Conservation (phyloP, 2,113 vertebrate species). For the Sigmodon hispidus region DNA sequence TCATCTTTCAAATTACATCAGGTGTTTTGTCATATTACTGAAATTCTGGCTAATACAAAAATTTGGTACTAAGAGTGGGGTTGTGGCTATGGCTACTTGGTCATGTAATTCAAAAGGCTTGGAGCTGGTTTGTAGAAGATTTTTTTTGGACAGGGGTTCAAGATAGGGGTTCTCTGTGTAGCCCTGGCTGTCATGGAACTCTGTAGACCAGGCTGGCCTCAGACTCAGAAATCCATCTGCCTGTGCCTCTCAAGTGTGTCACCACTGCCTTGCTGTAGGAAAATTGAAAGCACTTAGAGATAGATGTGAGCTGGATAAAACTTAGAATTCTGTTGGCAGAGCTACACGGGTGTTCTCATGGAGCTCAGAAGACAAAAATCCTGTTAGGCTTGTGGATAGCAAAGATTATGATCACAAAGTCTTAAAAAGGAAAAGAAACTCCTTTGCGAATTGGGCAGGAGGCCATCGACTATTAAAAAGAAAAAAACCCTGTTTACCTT, state of each 20-base stretch:
- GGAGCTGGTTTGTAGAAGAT: background rate
- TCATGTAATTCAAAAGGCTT: background rate
- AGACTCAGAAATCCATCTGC: no score
- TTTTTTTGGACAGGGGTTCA: no score
- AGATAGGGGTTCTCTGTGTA: no score
- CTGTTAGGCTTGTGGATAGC: background rate
- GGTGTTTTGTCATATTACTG: background rate
- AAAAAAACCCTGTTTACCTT: background rate
- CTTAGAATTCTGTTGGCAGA: background rate
- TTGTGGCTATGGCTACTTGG: no score
- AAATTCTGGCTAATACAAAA: background rate
- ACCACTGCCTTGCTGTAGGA: no score
- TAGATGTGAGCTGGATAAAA: background rate
- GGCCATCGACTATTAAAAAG: background rate
- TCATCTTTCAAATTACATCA: background rate
- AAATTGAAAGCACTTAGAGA: background rate
- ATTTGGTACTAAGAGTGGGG: background rate
- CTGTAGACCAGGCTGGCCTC: no score
- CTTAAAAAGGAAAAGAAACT: background rate
- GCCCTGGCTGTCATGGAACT: no score
- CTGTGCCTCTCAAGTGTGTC: no score
- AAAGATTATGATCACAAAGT: background rate
- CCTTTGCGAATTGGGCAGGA: background rate
- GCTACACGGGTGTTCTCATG: background rate
- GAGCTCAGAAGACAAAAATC: background rate